A percentile compares a stretch with the other conserved stretches of the same genome.
These are phyloP conservation scores for Bicyclus anynana DNA, from an alignment of 1,140 invertebrate species.

Conservation along the genomic window DNA sequence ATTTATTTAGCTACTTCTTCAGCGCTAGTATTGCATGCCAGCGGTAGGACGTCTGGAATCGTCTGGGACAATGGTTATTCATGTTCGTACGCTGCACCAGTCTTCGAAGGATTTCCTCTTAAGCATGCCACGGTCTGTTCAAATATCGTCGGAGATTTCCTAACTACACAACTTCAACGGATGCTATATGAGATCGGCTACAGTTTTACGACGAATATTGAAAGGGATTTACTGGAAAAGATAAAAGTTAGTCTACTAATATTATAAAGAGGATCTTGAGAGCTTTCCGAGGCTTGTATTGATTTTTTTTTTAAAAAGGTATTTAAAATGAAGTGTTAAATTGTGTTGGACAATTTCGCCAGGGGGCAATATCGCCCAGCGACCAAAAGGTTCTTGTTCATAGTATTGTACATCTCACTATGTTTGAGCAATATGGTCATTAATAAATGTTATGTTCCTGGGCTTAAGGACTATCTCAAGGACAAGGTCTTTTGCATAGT, in stretches of 20 bases:
- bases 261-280: too few relatives aligned
- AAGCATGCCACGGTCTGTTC: constrained; percentile 42
- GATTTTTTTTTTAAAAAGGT: too few relatives aligned
- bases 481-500: too few relatives aligned
- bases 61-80: constrained; percentile 50
- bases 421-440: too few relatives aligned
- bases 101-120: constrained; percentile 59
- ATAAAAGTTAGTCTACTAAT: constrained; percentile 80
- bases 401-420: too few relatives aligned
- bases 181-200: constrained; percentile 44
- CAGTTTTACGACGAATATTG: constrained; percentile 48
- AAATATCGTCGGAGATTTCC: constrained; percentile 36
- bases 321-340: too few relatives aligned
- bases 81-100: constrained; percentile 41
- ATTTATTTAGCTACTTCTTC: constrained; percentile 45
- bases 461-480: too few relatives aligned
- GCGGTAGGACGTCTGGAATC: constrained; percentile 51
- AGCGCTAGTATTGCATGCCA: constrained; percentile 39
- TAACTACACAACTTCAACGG: constrained; percentile 36
- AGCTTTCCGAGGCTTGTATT: too few relatives aligned
- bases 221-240: constrained; percentile 76
- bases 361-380: too few relatives aligned
- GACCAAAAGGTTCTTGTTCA: too few relatives aligned
- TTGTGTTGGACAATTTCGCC: too few relatives aligned
- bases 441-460: too few relatives aligned